Base-by-base conservation (phyloP, 2,797 vertebrate species). In the Nannoperca obscura region DNA sequence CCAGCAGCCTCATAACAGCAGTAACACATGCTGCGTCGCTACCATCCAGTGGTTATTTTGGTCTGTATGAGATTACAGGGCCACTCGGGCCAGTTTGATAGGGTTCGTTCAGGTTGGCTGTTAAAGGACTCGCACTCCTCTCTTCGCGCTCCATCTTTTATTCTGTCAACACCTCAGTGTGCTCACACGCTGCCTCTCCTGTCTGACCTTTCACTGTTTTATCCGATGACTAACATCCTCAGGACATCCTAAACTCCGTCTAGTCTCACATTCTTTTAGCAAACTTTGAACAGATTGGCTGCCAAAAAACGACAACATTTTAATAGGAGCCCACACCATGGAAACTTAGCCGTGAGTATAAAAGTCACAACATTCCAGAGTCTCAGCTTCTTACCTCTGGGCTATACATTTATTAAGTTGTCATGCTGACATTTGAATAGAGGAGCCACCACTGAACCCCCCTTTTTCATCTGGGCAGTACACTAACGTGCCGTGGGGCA, bases 11-110 rank as follows among this genome's bases (percentile, higher is more conserved):
- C 46, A 44, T 6, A 64, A 40, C 62, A 59, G 46, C 42, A 58
- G 47, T 24, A 57, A 34, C 62, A 60, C 20, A 65, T 2, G 3
- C 70, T 58, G 74, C 65, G 50, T 46, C 10, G 59, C 71, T 49
- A 62, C 77, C 54, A 62, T 57, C 64, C 71, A 9, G 68, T 4
- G 75, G 90, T 90, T 93, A 93, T 92, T 93, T 89, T 86, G 72
- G 91, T 86, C 81, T 59, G 76, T 58, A 2, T 76, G 85, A 52
- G 83, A 89, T 81, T 82, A 83, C 76, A 75, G 83, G 69, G 63
- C 68, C 78, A 77, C 68, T 50, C 11, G 0, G 86, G 83, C 84
- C 82, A 80, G 75, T 67, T 74, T 86, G 84, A 88, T 89, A 80
- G 50, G 30, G 22, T 80, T 44, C 27, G 12, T 73, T 71, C 46